Evolutionary conservation across 2,113 vertebrate species (phyloP).

Genomic region (Ranitomeya imitator): DNA sequence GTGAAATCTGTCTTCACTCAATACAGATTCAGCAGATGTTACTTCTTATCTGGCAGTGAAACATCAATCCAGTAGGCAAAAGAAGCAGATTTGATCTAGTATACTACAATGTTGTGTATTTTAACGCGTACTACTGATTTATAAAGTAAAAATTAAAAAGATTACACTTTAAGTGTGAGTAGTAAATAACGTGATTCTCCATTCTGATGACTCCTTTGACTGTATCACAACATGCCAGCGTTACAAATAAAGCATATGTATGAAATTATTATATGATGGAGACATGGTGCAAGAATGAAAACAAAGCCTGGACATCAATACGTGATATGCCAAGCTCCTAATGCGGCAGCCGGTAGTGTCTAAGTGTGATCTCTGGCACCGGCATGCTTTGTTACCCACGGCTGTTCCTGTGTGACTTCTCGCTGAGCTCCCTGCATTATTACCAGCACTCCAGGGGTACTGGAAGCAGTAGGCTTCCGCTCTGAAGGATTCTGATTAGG

Average conservation of each 20-base stretch:
- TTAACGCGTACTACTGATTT: too few species aligned
- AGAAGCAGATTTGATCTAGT: too few species aligned
- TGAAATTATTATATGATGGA: background rate
- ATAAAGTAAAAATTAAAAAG: too few species aligned
- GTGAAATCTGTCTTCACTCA: too few species aligned
- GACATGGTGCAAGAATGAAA: background rate
- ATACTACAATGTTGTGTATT: too few species aligned
- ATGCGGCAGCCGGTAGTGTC: background rate
- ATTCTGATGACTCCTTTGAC: background rate
- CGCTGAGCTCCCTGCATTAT: constrained; percentile 29
- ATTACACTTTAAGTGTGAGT: too few species aligned
- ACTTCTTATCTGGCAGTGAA: too few species aligned
- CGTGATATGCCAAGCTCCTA: background rate
- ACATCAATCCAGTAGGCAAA: too few species aligned
- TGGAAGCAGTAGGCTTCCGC: constrained; percentile 23
- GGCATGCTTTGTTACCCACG: background rate
- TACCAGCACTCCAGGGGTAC: constrained; percentile 45
- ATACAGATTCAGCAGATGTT: too few species aligned
- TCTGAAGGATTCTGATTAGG: constrained; percentile 47
- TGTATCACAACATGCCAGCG: background rate
- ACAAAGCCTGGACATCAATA: background rate
- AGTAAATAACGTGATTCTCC: background rate
- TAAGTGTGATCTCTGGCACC: background rate
- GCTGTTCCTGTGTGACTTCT: constrained; percentile 13
- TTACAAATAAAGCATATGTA: background rate